Base-by-base conservation (phyloP, 2,113 vertebrate genomes). In the Trematocara variabile region DNA sequence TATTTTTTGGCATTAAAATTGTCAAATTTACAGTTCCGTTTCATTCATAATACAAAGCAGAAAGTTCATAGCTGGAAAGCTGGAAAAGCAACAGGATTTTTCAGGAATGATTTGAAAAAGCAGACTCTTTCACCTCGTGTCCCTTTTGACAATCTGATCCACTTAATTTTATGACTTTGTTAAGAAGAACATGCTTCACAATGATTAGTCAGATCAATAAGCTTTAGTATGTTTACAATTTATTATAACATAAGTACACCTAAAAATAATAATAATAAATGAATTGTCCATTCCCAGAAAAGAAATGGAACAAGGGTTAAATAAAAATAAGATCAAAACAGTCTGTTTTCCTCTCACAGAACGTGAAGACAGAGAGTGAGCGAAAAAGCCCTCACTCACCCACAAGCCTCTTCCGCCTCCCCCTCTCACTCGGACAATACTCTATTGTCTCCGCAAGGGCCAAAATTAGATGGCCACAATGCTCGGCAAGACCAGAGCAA, bases 381-480 rank as follows among this genome's bases (percentile, higher is more conserved):
- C 70, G 68, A 83, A 83, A 54, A 89, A 79, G 28, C 30, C 56
- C 85, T 86, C 82, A 54, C 78, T 90, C 85, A 88, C 84, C 84
- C 84, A 80, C 28, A 46, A 70, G 83, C 41, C 60, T 80, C 77
- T 78, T 82, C 82, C 80, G n/a, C 80, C 81, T 18, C 8, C 50
- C 48, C 55, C 41, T 11, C 41, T 11, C 28, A n/a, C 28, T 84
- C 80, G 33, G 81, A 96, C 95, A 96, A 96, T 95, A 83, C 88
- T 80, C 88, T 58, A 96, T 96, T 96, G 95, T 96, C 79, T 88
- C 60, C 1, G 3, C 33, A 9, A 46, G 46, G 75, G 77, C 91
- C 93, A 95, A 92, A 95, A 92, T 94, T 95, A 95, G 94, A 93
- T 33, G 75, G 80, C 86, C 90, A 94, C 92, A 94, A 94, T 91